Percentiles rank a stretch among this genome's conserved stretches.
Evolutionary conservation across 1,140 invertebrate genomes (phyloP).

Genomic region (Eriocheir sinensis): DNA sequence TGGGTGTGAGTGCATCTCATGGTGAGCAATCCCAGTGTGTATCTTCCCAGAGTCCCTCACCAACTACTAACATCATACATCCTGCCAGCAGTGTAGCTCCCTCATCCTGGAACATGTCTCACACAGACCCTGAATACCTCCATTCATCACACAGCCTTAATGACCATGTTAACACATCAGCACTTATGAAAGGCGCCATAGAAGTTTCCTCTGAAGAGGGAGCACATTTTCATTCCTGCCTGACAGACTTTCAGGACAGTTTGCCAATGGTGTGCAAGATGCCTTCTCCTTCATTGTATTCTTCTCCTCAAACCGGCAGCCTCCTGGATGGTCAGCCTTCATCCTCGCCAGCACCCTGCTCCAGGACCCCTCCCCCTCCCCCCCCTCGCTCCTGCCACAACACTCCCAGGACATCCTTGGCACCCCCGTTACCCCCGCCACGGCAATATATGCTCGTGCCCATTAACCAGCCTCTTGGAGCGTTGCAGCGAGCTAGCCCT

Average conservation of each 20-base stretch:
- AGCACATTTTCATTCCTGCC: neutral
- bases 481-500: slow-evolving; percentile 65
- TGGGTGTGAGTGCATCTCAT: neutral
- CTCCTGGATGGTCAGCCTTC: slow-evolving; percentile 64
- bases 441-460: slow-evolving; percentile 78
- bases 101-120: neutral
- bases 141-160: neutral
- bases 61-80: neutral
- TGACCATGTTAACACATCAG: neutral
- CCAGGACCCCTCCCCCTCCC: slow-evolving; percentile 72
- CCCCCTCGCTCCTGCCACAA: slow-evolving; percentile 73
- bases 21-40: neutral
- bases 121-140: neutral
- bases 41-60: neutral
- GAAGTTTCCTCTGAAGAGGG: neutral
- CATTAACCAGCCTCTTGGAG: slow-evolving; percentile 60
- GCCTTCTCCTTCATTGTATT: slow-evolving; percentile 44
- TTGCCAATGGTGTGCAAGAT: neutral
- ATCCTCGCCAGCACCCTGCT: slow-evolving; percentile 65
- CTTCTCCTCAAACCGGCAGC: slow-evolving; percentile 67
- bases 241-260: neutral
- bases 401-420: slow-evolving; percentile 63
- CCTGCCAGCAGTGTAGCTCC: neutral
- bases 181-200: neutral
- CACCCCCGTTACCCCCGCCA: slow-evolving; percentile 70